phyloP scores from a whole-genome alignment of 2,888 invertebrate species.

The Sesia bembeciformis region DNA sequence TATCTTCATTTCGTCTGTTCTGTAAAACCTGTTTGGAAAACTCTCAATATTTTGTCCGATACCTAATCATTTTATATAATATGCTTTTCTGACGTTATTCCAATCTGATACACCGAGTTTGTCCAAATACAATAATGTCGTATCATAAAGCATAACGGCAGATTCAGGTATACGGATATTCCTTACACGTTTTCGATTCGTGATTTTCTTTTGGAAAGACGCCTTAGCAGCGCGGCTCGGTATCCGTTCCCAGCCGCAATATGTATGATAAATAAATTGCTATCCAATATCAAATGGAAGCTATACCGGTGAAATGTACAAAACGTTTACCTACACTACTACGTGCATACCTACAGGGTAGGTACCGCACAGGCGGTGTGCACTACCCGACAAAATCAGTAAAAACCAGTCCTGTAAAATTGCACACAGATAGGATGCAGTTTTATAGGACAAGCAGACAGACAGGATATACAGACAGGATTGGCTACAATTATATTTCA shows the following conservation, averaged over 20 bases:
- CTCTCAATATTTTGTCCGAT: too few species aligned
- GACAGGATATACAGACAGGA: too few species aligned
- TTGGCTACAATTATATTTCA: too few species aligned
- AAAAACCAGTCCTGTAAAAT: too few species aligned
- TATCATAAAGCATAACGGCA: neutral
- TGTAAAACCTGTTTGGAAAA: too few species aligned
- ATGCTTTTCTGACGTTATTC: neutral
- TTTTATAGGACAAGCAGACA: too few species aligned
- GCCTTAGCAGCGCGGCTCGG: conserved; percentile 48
- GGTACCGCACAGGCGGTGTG: too few species aligned
- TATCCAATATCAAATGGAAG: conserved; percentile 72
- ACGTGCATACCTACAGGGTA: conserved; percentile 1
- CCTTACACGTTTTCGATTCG: conserved; percentile 62
- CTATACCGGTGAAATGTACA: conserved; percentile 67
- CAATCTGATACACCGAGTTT: neutral
- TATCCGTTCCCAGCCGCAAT: conserved; percentile 57
- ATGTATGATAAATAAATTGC: conserved; percentile 75
- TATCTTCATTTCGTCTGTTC: too few species aligned
- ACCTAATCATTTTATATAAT: too few species aligned
- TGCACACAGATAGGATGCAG: too few species aligned
- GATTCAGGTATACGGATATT: conserved; percentile 36
- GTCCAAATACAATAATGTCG: neutral
- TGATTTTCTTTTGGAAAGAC: conserved; percentile 59
- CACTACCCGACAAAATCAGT: too few species aligned
- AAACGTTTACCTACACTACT: conserved; percentile 58